phyloP scores from a whole-genome alignment of 1,140 invertebrate species.

The Argopecten irradians region DNA sequence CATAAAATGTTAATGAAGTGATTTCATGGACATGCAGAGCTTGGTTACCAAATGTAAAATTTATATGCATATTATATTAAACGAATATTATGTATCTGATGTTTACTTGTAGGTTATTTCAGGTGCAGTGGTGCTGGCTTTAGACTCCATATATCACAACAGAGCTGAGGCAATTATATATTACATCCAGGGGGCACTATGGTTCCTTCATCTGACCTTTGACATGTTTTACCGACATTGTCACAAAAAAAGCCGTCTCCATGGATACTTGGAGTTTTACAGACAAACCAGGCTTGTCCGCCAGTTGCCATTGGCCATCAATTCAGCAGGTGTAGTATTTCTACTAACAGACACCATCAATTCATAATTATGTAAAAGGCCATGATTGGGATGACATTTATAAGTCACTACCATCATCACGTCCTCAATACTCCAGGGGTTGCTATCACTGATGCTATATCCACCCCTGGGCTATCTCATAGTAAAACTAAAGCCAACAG shows the following conservation, averaged over 20 bases:
- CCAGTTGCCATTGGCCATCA: slow-evolving; percentile 61
- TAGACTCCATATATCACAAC: slow-evolving; percentile 51
- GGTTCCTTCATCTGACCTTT: slow-evolving; percentile 61
- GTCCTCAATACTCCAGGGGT: too few relatives aligned
- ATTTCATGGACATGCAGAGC: neutral
- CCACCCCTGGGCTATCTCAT: too few relatives aligned
- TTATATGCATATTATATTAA: neutral
- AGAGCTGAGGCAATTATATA: slow-evolving; percentile 38
- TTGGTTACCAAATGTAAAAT: neutral
- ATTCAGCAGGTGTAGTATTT: slow-evolving; percentile 60
- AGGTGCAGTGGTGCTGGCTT: slow-evolving; percentile 47
- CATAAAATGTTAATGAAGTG: neutral
- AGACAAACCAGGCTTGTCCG: slow-evolving; percentile 63
- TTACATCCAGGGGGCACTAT: slow-evolving; percentile 64
- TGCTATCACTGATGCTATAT: too few relatives aligned
- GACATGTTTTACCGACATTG: slow-evolving; percentile 61
- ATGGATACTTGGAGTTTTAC: slow-evolving; percentile 70
- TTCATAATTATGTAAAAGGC: neutral
- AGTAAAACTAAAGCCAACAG: too few relatives aligned
- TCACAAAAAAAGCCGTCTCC: slow-evolving; percentile 62
- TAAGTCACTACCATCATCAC: neutral
- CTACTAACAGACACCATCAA: neutral
- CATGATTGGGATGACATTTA: neutral
- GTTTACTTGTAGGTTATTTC: slow-evolving; percentile 51
- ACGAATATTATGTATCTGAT: neutral